Percentiles rank a stretch among this genome's conserved stretches.
These are phyloP conservation scores for Oreochromis grahami DNA, from an alignment of 2,797 vertebrate genomes.

Conservation along the genomic window DNA sequence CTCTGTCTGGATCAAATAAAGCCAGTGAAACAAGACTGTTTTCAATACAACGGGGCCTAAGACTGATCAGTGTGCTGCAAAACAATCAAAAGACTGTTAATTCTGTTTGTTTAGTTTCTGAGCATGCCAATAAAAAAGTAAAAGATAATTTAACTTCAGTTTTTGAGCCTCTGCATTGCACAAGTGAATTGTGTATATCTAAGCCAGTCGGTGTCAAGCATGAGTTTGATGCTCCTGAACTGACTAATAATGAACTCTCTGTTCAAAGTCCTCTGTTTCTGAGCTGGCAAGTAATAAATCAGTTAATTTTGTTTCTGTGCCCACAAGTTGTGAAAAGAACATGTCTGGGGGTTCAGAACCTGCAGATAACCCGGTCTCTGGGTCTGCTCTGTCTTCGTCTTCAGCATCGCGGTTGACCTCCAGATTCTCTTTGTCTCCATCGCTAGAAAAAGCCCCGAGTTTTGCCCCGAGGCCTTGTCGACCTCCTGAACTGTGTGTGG, in stretches of 20 bases:
- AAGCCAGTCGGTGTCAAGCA: not conserved
- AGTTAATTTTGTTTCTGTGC: not conserved
- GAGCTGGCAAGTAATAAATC: not conserved
- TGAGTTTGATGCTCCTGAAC: accelerated
- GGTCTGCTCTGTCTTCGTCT: accelerated
- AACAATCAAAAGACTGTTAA: not conserved
- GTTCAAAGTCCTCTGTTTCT: not conserved
- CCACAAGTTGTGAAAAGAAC: not conserved
- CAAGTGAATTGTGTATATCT: not conserved
- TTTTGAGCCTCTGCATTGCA: not conserved
- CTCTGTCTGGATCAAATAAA: not conserved
- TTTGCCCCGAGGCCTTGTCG: not conserved
- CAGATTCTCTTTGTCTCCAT: not conserved
- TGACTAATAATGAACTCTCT: not conserved
- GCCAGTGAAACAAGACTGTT: not conserved
- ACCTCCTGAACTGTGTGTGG: not conserved
- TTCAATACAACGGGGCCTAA: not conserved
- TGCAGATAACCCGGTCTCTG: not conserved
- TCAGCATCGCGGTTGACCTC: not conserved
- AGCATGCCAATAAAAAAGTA: not conserved
- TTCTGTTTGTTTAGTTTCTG: not conserved
- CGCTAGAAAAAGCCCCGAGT: not conserved
- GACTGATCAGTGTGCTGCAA: not conserved
- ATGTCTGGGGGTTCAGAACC: not conserved
- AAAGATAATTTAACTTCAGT: not conserved